Evolutionary conservation across 1,140 invertebrate species (phyloP), one percentile per base, ranked within the genome.

Genomic region (Luehdorfia chinensis): DNA sequence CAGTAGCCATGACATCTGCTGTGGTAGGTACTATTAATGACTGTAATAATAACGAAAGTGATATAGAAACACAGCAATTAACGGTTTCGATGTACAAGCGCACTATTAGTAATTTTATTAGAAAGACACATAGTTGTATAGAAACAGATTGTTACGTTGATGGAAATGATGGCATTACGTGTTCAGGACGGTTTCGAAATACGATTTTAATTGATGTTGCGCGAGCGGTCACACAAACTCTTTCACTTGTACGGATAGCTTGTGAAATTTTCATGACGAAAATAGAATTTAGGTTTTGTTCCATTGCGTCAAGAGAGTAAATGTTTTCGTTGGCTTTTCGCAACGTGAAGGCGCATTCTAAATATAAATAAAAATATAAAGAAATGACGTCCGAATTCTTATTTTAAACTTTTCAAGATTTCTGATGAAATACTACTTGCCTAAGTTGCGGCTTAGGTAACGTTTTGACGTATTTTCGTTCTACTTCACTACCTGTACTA

Each of bases 151-250:
- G 43, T 27, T 34, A 52, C 28, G 34, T 23, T 12, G 11, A 30
- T 44, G 51, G 30, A 64, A 66, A 73, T 59, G 54, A 53, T 21
- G 36, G 41, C 30, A 52, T 74, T 48, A 70, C 74, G 76, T 72
- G 74, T 66, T 60, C 12, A 36, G 33, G 54, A 51, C 52, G 37
- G 45, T 59, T 50, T 58, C 59, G 59, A 80, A 85, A 85, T 85
- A 72, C 51, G 81, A 74, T 77, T 85, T 83, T 85, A 85, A 85
- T 85, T 76, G 78, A 73, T 69, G 69, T 75, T 71, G 59, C 61
- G 46, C 44, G 47, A 51, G 36, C 43, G 48, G 50, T 61, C 52
- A 64, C 34, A 50, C 32, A 60, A 57, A 60, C 58, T 61, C 49
- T 63, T 62, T 59, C 32, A 31, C 19, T 31, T 8, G 51, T 59